These are phyloP conservation scores for Grus americana DNA, from an alignment of 2,113 vertebrate species.

Conservation along the genomic window DNA sequence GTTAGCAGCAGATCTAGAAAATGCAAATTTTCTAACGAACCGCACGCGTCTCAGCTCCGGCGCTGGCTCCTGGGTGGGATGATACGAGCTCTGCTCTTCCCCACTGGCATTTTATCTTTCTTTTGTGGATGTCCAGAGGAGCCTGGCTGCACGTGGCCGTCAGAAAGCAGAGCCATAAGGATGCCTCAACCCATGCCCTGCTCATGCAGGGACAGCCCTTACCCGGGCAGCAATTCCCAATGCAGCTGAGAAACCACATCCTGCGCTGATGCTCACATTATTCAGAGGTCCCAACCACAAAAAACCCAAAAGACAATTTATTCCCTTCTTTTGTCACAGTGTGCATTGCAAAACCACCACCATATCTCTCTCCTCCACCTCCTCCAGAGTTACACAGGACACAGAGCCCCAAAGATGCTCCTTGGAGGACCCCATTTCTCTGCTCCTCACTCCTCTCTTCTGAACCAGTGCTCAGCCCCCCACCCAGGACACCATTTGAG, in stretches of 20 bases:
- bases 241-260: neutral
- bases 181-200: neutral
- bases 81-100: neutral
- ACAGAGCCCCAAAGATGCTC: neutral
- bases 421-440: neutral
- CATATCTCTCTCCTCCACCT: neutral
- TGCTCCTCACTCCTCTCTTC: neutral
- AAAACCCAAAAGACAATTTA: neutral
- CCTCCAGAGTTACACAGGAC: neutral
- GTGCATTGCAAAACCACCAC: neutral
- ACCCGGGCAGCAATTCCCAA: neutral
- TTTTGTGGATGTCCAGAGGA: neutral
- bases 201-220: neutral
- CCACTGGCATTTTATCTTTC: neutral
- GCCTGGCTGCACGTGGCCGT: neutral
- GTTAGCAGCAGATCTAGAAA: neutral
- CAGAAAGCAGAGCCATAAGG: neutral
- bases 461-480: rapidly evolving
- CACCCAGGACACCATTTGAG: neutral
- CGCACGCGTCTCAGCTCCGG: rapidly evolving
- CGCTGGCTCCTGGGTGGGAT: neutral
- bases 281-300: neutral
- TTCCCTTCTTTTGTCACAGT: neutral
- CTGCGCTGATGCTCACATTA: neutral
- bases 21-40: neutral